A percentile compares a stretch with the other conserved stretches of the same genome.
phyloP scores from a whole-genome alignment of 2,797 vertebrate genomes.

The Bradypodion ventrale region DNA sequence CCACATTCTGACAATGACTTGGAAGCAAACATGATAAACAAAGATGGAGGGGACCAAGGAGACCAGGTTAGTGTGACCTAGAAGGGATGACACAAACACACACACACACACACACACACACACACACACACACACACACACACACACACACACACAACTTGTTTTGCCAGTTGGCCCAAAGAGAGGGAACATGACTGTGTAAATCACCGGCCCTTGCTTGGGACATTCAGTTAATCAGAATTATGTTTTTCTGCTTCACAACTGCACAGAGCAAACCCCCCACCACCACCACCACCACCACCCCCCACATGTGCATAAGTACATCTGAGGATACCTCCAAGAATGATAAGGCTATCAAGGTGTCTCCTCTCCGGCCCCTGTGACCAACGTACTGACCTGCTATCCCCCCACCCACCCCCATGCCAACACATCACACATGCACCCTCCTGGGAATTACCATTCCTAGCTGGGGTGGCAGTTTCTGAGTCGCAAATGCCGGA shows the following conservation, averaged over 20 bases:
- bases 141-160: constrained; percentile 44
- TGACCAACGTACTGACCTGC: no score
- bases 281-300: no score
- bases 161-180: constrained; percentile 67
- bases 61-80: constrained; percentile 77
- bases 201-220: neutral
- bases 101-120: constrained; percentile 1
- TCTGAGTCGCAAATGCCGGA: no score
- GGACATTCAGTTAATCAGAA: neutral
- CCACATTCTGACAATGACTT: constrained; percentile 71
- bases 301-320: neutral
- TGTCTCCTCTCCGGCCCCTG: no score
- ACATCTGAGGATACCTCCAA: neutral
- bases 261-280: no score
- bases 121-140: neutral
- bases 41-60: constrained; percentile 74
- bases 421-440: no score
- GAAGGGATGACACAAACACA: constrained; percentile 7
- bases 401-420: no score
- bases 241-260: neutral
- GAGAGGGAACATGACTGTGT: constrained; percentile 55
- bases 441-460: no score
- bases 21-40: constrained; percentile 75
- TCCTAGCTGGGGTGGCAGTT: no score
- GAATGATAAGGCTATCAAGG: no score